Conservation (phyloP, 2,797 vertebrate genomes). For the Cheirogaleus major region DNA sequence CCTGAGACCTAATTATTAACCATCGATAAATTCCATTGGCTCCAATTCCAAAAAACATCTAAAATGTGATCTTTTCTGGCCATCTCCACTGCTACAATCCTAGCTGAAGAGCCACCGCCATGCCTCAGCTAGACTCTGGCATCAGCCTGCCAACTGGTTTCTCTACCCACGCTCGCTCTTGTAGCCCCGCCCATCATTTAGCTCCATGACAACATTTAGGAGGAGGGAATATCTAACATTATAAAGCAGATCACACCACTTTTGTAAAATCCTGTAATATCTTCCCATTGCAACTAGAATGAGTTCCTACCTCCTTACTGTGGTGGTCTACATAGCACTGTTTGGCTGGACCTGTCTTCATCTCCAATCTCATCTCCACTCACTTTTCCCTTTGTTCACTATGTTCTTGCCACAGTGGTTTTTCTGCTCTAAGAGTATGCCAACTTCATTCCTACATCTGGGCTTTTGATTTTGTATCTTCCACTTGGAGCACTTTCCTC, state of each 20-base stretch:
- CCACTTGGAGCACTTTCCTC: background rate
- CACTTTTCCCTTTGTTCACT: background rate
- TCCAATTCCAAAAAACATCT: background rate
- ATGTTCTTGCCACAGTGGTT: background rate
- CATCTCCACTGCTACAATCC: background rate
- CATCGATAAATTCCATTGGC: background rate
- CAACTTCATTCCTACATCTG: background rate
- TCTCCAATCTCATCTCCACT: background rate
- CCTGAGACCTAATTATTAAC: background rate
- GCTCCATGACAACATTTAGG: background rate
- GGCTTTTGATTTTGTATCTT: background rate
- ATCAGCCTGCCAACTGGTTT: background rate
- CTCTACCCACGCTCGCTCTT: accelerated
- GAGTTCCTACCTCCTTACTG: background rate
- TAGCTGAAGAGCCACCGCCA: background rate
- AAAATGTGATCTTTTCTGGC: background rate
- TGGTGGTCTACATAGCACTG: background rate
- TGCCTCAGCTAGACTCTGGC: background rate
- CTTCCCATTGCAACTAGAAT: background rate
- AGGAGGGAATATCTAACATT: background rate
- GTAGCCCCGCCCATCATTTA: background rate
- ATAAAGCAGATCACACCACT: background rate
- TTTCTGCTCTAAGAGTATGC: background rate
- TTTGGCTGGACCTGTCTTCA: background rate
- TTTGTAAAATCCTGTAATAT: background rate